These are phyloP conservation scores for Eubucco bourcierii DNA, from an alignment of 2,113 vertebrate genomes.

Conservation along the genomic window DNA sequence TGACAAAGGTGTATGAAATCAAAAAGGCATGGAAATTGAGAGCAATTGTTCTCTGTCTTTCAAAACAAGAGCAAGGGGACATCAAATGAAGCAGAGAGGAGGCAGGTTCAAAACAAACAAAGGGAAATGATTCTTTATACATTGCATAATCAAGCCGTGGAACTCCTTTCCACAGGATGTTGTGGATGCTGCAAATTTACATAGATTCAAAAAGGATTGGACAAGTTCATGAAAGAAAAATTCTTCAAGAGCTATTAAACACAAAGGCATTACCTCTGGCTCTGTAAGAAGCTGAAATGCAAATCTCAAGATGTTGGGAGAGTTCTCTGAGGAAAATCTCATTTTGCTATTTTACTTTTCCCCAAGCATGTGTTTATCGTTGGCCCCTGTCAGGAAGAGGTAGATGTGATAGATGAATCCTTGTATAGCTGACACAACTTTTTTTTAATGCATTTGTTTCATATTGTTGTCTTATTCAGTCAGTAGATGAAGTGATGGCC, in stretches of 20 bases:
- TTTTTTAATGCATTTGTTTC: not conserved
- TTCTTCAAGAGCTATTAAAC: constrained; percentile 55
- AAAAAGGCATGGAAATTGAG: constrained; percentile 26
- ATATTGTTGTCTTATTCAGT: not conserved
- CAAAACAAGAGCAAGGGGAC: constrained; percentile 46
- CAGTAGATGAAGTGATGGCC: not conserved
- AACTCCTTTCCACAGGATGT: constrained; percentile 64
- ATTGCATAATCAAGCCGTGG: constrained; percentile 31
- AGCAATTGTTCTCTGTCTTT: constrained; percentile 43
- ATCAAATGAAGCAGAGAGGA: constrained; percentile 26
- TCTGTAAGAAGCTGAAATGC: constrained; percentile 15
- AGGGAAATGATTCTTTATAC: constrained; percentile 48
- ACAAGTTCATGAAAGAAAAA: constrained; percentile 60
- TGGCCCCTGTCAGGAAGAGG: not conserved
- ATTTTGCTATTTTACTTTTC: constrained; percentile 26
- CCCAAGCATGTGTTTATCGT: not conserved
- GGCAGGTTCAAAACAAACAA: constrained; percentile 54
- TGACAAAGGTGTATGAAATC: constrained; percentile 32
- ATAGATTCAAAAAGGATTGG: constrained; percentile 62
- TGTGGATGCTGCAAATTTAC: constrained; percentile 63
- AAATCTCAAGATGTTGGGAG: constrained; percentile 51
- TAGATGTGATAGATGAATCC: not conserved
- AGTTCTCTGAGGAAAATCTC: constrained; percentile 46
- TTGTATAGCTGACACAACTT: not conserved
- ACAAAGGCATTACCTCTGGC: constrained; percentile 58